Evolutionary conservation across 2,113 vertebrate genomes (phyloP), one percentile per base, ranked within the genome.

Genomic region (Malurus cyaneus): DNA sequence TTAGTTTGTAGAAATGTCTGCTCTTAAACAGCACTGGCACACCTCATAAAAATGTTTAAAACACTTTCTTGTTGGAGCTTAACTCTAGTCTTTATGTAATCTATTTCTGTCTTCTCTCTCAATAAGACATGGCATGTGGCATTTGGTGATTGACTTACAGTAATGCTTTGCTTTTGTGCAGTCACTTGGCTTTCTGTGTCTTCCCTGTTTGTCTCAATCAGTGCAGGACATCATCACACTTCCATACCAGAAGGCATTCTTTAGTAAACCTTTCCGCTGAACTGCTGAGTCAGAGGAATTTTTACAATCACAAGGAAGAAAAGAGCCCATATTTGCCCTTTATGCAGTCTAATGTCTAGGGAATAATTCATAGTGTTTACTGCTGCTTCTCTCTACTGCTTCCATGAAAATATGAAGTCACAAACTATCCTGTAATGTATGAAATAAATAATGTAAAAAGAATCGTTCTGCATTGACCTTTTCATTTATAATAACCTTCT

Each of bases 61-160:
- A 70, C 0, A 0, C 12, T 70, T 77, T 73, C 8, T 28, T 44
- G 6, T 53, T 1, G 2, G 42, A 70, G n/a, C 21, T 84, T 52
- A 84, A 36, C 42, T 9, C 19, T 39, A 53, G 67, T 28, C 28
- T 50, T 44, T 29, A 7, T 77, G 14, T 52, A 31, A 80, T 28
- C 39, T 60, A 0, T 56, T 87, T 72, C 5, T 26, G 20, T 56
- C 2, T 4, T 73, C 23, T 42, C 70, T 81, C 64, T 85, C 47
- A 31, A 1, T 53, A 28, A 53, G 47, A 19, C 11, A 8, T 23
- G 46, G 32, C 12, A 15, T 10, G 39, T 24, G 34, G 52, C 23
- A 31, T 78, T 81, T 72, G 36, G 41, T 61, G 34, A 21, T 60
- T 74, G 49, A 26, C 26, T 77, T n/a, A 50, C 4, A 50, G 57